Evolutionary conservation across 2,113 vertebrate species (phyloP).

Genomic region (Dermatemys mawii): DNA sequence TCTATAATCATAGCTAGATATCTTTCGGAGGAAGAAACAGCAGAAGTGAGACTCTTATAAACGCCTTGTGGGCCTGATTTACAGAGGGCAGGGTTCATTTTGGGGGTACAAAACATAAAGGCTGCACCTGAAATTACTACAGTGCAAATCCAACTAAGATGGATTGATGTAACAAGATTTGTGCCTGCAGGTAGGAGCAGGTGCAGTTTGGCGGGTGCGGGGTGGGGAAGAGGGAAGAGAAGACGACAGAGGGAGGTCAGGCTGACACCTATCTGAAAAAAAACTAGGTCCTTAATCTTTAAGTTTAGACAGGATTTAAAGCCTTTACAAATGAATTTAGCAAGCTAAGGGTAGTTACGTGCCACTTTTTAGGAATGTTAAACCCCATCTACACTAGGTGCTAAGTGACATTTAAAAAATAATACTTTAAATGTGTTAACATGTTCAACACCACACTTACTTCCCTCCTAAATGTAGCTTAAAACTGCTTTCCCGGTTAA

Average conservation of each 20-base stretch:
- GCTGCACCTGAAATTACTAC: background rate
- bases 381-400: background rate
- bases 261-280: background rate
- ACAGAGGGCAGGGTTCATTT: background rate
- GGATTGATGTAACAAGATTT: background rate
- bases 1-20: background rate
- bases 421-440: background rate
- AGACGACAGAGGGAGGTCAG: fast-evolving
- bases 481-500: background rate
- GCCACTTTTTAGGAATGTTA: background rate
- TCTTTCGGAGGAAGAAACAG: background rate
- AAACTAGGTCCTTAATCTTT: background rate
- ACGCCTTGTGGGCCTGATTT: conserved; percentile 26
- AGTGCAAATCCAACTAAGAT: background rate
- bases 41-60: conserved; percentile 22
- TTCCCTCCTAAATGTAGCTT: background rate
- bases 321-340: background rate
- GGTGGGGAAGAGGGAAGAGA: too few relatives aligned
- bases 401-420: background rate
- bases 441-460: background rate
- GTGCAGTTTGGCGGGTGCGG: background rate
- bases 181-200: background rate
- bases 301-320: background rate
- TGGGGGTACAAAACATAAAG: background rate
- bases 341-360: background rate